Evolutionary conservation across 2,888 invertebrate species (phyloP).

Genomic region (Agrochola lychnidis): DNA sequence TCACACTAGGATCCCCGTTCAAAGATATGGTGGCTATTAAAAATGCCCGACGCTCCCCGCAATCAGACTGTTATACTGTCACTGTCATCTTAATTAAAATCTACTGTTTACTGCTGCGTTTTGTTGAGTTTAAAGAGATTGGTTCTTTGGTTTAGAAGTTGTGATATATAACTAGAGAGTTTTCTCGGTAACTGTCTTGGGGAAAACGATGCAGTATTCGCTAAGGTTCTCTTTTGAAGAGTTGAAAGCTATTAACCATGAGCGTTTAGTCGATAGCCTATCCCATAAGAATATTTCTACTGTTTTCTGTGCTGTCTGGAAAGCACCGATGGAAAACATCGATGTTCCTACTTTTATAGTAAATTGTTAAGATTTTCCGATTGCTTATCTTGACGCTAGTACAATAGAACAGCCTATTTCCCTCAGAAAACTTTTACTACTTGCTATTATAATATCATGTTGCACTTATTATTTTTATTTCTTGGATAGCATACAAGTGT

Average conservation of each 20-base stretch:
- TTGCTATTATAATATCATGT: conserved; percentile 13
- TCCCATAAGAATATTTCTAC: neutral
- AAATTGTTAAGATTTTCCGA: conserved; percentile 13
- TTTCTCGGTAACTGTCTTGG: conserved; percentile 21
- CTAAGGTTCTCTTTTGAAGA: conserved; percentile 1
- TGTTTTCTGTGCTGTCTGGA: neutral
- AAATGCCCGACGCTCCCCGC: conserved; percentile 79
- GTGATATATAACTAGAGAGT: neutral
- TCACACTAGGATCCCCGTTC: conserved; percentile 72
- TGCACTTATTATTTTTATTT: conserved; percentile 27
- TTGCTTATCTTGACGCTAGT: conserved; percentile 31
- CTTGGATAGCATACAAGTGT: neutral
- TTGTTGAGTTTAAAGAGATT: conserved; percentile 43
- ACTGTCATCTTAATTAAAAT: conserved; percentile 87
- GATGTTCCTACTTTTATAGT: conserved; percentile 10
- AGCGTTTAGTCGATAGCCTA: conserved; percentile 16
- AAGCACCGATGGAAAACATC: neutral
- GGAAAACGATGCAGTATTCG: neutral
- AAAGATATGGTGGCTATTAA: conserved; percentile 86
- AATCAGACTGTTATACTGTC: conserved; percentile 81
- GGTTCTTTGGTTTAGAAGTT: conserved; percentile 20
- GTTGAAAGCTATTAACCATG: conserved; percentile 18
- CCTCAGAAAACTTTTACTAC: conserved; percentile 13
- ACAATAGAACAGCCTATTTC: conserved; percentile 32
- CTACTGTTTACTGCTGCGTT: conserved; percentile 75